phyloP scores from a whole-genome alignment of 2,113 vertebrate species.

The Trinectes maculatus region DNA sequence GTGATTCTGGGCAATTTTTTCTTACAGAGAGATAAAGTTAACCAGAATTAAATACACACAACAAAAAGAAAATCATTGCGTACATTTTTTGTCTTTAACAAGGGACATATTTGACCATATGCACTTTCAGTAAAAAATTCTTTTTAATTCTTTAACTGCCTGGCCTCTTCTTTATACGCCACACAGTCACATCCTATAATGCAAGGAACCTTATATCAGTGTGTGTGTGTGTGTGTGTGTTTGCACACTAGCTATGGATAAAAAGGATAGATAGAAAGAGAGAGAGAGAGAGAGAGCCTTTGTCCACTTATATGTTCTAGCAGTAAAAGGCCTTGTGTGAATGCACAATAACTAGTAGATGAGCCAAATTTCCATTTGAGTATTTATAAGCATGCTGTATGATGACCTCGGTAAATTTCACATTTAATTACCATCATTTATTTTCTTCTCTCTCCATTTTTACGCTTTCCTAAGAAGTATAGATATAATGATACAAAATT shows the following conservation, averaged over 20 bases:
- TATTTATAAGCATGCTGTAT: conserved; percentile 1
- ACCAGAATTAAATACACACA: too few species aligned
- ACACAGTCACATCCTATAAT: conserved; percentile 12
- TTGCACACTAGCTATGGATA: background rate
- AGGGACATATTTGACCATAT: too few species aligned
- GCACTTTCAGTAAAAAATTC: too few species aligned
- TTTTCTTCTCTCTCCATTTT: conserved; percentile 13
- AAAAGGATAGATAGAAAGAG: background rate
- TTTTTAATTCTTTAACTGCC: too few species aligned
- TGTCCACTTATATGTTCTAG: background rate
- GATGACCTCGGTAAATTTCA: background rate
- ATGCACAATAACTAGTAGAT: background rate
- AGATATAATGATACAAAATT: conserved; percentile 7
- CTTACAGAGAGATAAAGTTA: too few species aligned
- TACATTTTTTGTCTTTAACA: too few species aligned
- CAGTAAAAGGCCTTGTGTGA: too few species aligned
- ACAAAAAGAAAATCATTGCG: too few species aligned
- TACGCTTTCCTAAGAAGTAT: conserved; percentile 25
- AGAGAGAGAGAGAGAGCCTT: conserved; percentile 7
- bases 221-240: conserved; percentile 2
- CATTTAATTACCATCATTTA: conserved; percentile 22
- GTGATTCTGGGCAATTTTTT: too few species aligned
- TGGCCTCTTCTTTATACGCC: background rate
- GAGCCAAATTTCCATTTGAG: background rate
- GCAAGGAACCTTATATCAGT: background rate